Evolutionary conservation across 2,888 invertebrate genomes (phyloP).

Genomic region (Eristalis tenax): DNA sequence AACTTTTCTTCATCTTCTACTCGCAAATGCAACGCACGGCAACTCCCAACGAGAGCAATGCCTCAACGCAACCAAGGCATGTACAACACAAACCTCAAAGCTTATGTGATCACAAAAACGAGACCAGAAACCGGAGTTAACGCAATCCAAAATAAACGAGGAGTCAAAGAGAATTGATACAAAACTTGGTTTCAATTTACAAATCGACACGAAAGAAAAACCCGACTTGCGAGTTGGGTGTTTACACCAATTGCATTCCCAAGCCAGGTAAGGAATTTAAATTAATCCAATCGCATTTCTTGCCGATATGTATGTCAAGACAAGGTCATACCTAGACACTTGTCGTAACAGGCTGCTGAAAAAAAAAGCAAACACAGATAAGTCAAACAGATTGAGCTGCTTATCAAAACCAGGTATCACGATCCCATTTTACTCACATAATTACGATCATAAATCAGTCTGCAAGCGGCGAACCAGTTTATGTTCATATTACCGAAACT

Average conservation of each 20-base stretch:
- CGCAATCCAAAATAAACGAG: background rate
- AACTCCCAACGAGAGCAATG: background rate
- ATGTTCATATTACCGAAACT: constrained; percentile 56
- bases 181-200: background rate
- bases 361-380: background rate
- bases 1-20: background rate
- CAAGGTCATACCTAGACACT: background rate
- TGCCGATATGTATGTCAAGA: background rate
- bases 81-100: background rate
- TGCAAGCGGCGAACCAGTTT: constrained; percentile 46
- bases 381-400: background rate
- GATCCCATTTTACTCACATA: constrained; percentile 3
- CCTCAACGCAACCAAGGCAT: background rate
- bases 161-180: background rate
- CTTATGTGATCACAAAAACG: background rate
- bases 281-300: background rate
- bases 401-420: constrained; percentile 10
- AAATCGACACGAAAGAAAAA: background rate
- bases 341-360: background rate
- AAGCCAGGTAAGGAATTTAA: background rate
- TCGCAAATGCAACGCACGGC: background rate
- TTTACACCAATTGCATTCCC: background rate
- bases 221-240: background rate
- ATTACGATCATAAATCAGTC: constrained; percentile 14
- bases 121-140: background rate